phyloP scores from a whole-genome alignment of 2,797 vertebrate species.

The Poliocrania exsul region DNA sequence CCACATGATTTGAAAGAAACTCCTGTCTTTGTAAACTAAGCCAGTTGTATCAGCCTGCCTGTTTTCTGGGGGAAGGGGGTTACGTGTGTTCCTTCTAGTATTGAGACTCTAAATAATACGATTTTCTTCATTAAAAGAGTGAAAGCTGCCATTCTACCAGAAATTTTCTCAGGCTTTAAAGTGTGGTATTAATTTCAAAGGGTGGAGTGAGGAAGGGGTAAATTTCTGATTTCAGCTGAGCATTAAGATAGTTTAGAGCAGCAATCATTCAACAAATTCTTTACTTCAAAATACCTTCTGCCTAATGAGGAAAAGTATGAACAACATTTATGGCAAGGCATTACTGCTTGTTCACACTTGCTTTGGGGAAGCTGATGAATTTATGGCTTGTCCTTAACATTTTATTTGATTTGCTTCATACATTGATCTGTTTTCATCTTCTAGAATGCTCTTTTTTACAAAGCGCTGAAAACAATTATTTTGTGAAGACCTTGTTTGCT shows the following conservation, averaged over 20 bases:
- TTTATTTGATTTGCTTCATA: neutral
- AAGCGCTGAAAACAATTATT: rapidly evolving
- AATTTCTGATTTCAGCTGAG: neutral
- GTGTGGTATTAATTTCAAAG: neutral
- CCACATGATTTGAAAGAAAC: neutral
- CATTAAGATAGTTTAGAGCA: neutral
- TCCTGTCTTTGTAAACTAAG: neutral
- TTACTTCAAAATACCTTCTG: neutral
- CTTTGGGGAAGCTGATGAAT: neutral
- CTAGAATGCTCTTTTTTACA: neutral
- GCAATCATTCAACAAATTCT: neutral
- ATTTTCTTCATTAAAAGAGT: neutral
- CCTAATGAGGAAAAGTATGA: neutral
- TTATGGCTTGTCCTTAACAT: neutral
- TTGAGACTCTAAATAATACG: neutral
- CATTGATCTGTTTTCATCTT: neutral
- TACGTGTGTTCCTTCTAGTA: neutral
- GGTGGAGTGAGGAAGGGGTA: neutral
- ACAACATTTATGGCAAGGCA: neutral
- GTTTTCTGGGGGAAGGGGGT: rapidly evolving
- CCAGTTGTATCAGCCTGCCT: neutral
- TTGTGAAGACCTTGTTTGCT: neutral
- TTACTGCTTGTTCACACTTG: constrained; percentile 10
- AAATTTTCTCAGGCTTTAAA: neutral
- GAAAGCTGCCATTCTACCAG: neutral